Base-by-base conservation (phyloP, 1,140 invertebrate species). In the Temnothorax longispinosus region DNA sequence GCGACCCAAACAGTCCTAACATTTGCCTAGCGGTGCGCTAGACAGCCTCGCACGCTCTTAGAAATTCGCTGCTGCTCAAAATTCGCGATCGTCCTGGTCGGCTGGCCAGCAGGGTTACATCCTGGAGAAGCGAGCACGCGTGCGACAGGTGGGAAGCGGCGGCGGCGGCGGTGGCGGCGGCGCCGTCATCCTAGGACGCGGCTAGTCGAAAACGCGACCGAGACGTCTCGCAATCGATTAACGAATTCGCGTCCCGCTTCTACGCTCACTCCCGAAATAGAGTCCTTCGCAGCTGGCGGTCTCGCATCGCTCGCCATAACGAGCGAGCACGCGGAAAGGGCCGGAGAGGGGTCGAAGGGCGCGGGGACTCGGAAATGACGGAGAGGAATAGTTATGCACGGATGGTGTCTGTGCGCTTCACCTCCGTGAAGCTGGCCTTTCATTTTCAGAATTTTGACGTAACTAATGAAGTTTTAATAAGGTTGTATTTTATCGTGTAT, bases 121-220 rank as follows among this genome's bases (percentile, higher is more conserved):
- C 52, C 77, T 81, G 44, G 62, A 81, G 69, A 13, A 64, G 44
- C 32, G 38, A 47, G 54, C 80, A 74, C 69, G 69, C 80, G 69
- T 47, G 62, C 89, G 90, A 90, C 91, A 92, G 91, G 85, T 92
- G 91, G 91, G 91, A 92, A 92, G 91, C 91, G 90, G 35, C 52
- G 32, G 21, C 54, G 32, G 35, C 11, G n/a, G 47, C 58, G 71
- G 47, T 62, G 74, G 21, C 50, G 35, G 41, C 87, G 62, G 27
- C 27, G 27, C 27, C 27, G 27, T 27, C 27, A 1, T 84, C 69
- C 67, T 82, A 80, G 67, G 54, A 84, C 44, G 15, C 50, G 21
- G 44, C 75, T 74, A 90, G 86, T 86, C 71, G 50, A 82, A 71
- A 89, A 87, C 35, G 50, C 56, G 76, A 72, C 27, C 74, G 44